These are phyloP conservation scores for Aphaenogaster ashmeadi DNA, from an alignment of 1,140 invertebrate species.

Conservation along the genomic window DNA sequence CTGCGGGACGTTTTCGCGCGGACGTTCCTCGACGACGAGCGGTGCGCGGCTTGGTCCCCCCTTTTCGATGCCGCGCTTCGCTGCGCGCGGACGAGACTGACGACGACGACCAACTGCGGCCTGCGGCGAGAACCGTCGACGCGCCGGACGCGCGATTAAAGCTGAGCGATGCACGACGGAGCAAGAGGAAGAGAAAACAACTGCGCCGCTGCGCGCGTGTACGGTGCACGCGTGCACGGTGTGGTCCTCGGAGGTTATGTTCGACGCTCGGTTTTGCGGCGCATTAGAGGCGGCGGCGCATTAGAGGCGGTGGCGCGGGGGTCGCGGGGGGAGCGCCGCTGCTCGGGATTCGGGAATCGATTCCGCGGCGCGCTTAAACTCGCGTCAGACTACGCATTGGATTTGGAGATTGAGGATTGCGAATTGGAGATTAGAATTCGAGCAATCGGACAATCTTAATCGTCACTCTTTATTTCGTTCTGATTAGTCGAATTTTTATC, in stretches of 20 bases:
- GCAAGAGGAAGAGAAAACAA: neutral
- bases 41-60: neutral
- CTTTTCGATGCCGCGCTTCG: neutral
- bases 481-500: no score
- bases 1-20: neutral
- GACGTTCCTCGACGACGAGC: neutral
- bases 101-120: no score
- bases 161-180: neutral
- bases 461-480: no score
- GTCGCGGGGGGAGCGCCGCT: neutral
- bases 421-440: no score
- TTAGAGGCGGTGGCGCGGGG: neutral
- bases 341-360: neutral
- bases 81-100: neutral
- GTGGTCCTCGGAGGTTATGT: slow-evolving; percentile 68
- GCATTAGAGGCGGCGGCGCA: slow-evolving; percentile 23
- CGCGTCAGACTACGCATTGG: no score
- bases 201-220: neutral
- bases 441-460: no score
- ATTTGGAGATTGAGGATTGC: no score
- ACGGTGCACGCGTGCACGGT: neutral
- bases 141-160: neutral
- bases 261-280: neutral
- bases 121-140: neutral
- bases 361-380: slow-evolving; percentile 6